These are phyloP conservation scores for Argya squamiceps DNA, from an alignment of 2,797 vertebrate genomes.

Conservation along the genomic window DNA sequence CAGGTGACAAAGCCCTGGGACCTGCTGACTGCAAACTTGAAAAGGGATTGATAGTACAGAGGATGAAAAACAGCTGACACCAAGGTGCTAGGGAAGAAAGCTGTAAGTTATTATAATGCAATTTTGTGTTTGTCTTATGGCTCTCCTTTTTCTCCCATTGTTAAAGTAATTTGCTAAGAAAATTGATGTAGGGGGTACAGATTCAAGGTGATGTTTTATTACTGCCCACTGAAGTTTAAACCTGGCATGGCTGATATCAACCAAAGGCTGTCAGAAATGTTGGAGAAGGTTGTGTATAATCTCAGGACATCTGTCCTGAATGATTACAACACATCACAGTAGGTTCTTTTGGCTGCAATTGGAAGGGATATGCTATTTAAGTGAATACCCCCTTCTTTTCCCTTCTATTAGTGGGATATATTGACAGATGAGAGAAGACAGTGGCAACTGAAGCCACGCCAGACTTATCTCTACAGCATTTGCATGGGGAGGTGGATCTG, in stretches of 20 bases:
- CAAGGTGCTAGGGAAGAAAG: not conserved
- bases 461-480: not conserved
- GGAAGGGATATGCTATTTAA: constrained; percentile 4
- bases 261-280: not conserved
- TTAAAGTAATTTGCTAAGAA: not conserved
- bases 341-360: not conserved
- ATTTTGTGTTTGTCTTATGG: not conserved
- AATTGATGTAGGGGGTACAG: fast-evolving
- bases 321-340: not conserved
- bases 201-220: not conserved
- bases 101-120: not conserved
- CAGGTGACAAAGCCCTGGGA: not conserved
- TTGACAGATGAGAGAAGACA: constrained; percentile 35
- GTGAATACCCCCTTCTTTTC: not conserved
- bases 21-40: not conserved
- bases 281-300: not conserved
- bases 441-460: not conserved
- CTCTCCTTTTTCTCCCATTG: not conserved
- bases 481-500: not conserved
- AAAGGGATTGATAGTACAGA: not conserved
- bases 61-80: not conserved
- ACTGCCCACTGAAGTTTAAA: not conserved
- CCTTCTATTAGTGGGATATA: not conserved
- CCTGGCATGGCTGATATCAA: not conserved
- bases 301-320: not conserved